phyloP scores from a whole-genome alignment of 2,888 invertebrate genomes.

The Sialis lutaria region DNA sequence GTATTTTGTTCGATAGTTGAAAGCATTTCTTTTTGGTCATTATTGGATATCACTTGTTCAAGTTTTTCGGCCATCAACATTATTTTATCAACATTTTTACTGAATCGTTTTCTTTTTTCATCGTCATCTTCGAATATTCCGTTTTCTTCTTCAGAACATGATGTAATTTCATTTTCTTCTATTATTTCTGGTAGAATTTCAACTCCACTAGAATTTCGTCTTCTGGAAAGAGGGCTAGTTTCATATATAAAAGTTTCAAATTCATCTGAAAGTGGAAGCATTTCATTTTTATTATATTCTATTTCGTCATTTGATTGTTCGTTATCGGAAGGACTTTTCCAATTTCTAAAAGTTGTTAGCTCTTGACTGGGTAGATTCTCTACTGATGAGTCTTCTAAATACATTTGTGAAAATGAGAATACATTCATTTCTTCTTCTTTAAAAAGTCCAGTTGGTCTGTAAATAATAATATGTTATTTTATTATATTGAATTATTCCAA shows the following conservation, averaged over 20 bases:
- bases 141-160: slow-evolving; percentile 10
- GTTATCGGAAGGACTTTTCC: slow-evolving; percentile 6
- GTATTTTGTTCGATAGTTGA: background rate
- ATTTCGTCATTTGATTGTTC: slow-evolving; percentile 1
- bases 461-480: background rate
- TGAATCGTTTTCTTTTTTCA: slow-evolving; percentile 25
- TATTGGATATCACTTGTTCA: slow-evolving; percentile 30
- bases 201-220: slow-evolving; percentile 30
- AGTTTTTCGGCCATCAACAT: slow-evolving; percentile 32
- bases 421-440: background rate
- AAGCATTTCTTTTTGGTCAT: slow-evolving; percentile 21
- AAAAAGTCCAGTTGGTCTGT: background rate
- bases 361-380: too few species aligned
- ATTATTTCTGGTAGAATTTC: slow-evolving; percentile 35
- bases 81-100: slow-evolving; percentile 31
- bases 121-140: slow-evolving; percentile 4
- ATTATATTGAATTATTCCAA: too few species aligned
- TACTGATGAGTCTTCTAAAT: too few species aligned
- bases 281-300: too few species aligned
- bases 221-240: slow-evolving; percentile 14
- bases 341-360: slow-evolving; percentile 1
- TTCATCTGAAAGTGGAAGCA: background rate
- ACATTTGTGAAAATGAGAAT: too few species aligned
- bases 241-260: background rate
- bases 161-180: slow-evolving; percentile 30